phyloP scores from a whole-genome alignment of 2,797 vertebrate species.

The Mus caroli region DNA sequence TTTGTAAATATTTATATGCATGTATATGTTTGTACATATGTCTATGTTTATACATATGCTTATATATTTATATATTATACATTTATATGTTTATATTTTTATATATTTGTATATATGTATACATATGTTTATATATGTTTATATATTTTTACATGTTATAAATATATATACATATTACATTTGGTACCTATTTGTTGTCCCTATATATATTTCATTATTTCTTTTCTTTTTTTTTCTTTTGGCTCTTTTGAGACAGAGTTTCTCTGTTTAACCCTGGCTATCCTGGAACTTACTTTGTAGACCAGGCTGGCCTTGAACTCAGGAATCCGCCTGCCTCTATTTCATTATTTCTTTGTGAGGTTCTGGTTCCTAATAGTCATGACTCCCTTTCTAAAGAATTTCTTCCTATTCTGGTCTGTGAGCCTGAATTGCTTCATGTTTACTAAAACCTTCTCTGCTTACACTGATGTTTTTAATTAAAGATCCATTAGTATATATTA shows the following conservation, averaged over 20 bases:
- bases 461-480: not conserved
- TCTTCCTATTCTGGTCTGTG: not conserved
- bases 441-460: not conserved
- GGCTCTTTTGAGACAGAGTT: too few relatives aligned
- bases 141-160: not conserved
- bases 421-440: not conserved
- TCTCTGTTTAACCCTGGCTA: too few relatives aligned
- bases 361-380: not conserved
- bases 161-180: not conserved
- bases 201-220: not conserved
- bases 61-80: not conserved
- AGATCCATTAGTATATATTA: not conserved
- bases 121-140: not conserved
- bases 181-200: not conserved
- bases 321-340: too few relatives aligned
- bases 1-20: not conserved
- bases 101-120: not conserved
- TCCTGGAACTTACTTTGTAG: too few relatives aligned
- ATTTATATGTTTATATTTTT: not conserved
- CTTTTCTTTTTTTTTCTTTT: too few relatives aligned
- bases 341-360: not conserved
- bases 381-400: not conserved
- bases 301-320: too few relatives aligned
- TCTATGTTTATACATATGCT: too few relatives aligned
- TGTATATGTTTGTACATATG: not conserved